Evolutionary conservation across 1,140 invertebrate genomes (phyloP), one percentile per base, ranked within the genome.

Genomic region (Oryzaephilus surinamensis): DNA sequence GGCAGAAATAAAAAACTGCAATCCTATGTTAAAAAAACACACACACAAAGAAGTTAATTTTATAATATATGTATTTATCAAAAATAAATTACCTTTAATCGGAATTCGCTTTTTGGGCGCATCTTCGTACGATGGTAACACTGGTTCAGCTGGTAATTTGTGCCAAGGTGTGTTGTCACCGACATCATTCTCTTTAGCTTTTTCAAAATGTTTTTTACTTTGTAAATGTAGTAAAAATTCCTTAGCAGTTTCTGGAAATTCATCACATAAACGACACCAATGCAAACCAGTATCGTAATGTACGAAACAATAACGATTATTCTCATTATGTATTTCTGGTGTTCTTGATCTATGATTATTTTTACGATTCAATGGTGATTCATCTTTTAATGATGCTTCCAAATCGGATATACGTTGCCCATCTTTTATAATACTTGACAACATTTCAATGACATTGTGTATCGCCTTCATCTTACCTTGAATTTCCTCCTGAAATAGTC

Each of bases 241-340:
- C 60, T 84, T 84, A 28, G 84, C 84, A 7, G 84, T 85, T 57
- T 79, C 74, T 17, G 85, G 85, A 59, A 89, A 89, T 50, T 84
- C 78, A 62, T 86, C 77, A 64, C 86, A 90, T 29, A 79, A 71
- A 37, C 81, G 71, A 61, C 86, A 90, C 86, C 86, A 89, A 63
- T 89, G 84, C 66, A 85, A 77, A 63, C 87, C 84, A 1, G 84
- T 82, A 65, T 90, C 86, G 55, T 84, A 89, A 64, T 86, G 82
- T 19, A 84, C 76, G 55, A 82, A 82, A 71, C 84, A 85, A 60
- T 76, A 75, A 52, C 74, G 70, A 21, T 29, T 11, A 29, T 19
- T 5, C 6, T 13, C 23, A 14, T 39, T 30, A 14, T 14, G n/a
- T 12, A 10, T 10, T 4, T 8, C 11, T 6, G 23, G 10, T 6